Evolutionary conservation across 2,888 invertebrate species (phyloP).

Genomic region (Polydrusus cervinus): DNA sequence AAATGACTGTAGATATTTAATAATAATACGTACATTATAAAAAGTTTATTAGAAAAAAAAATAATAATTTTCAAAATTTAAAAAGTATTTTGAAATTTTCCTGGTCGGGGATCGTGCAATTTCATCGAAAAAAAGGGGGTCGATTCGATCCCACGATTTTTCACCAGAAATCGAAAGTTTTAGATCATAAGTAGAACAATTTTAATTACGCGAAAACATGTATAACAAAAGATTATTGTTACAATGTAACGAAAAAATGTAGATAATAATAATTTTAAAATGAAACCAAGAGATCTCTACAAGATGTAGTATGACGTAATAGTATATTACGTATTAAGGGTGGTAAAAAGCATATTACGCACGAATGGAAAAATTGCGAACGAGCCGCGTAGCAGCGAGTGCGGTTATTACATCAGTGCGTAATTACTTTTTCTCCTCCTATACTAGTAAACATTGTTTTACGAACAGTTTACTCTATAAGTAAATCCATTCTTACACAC

Average conservation of each 20-base stretch:
- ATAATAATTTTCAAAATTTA: slow-evolving; percentile 46
- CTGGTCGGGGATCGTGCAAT: slow-evolving; percentile 67
- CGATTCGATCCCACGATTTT: slow-evolving; percentile 14
- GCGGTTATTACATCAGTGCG: too few relatives aligned
- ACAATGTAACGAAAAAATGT: slow-evolving; percentile 47
- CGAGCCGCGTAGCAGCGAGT: too few relatives aligned
- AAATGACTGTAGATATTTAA: slow-evolving; percentile 30
- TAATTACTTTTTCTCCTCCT: too few relatives aligned
- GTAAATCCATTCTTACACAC: too few relatives aligned
- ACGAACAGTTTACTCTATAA: too few relatives aligned
- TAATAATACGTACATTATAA: slow-evolving; percentile 15
- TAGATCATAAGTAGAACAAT: slow-evolving; percentile 46
- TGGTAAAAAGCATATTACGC: too few relatives aligned
- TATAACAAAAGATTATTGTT: slow-evolving; percentile 19
- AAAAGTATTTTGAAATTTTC: slow-evolving; percentile 51
- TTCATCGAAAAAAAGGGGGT: slow-evolving; percentile 53
- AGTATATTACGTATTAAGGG: too few relatives aligned
- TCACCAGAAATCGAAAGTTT: slow-evolving; percentile 27
- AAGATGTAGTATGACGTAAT: neutral
- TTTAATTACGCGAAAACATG: slow-evolving; percentile 30
- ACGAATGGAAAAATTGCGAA: too few relatives aligned
- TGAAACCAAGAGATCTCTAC: neutral
- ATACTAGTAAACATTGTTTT: too few relatives aligned
- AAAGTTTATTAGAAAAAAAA: slow-evolving; percentile 37
- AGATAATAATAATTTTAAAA: slow-evolving; percentile 35